These are phyloP conservation scores for Channa maculata DNA, from an alignment of 2,113 vertebrate genomes.

Conservation along the genomic window DNA sequence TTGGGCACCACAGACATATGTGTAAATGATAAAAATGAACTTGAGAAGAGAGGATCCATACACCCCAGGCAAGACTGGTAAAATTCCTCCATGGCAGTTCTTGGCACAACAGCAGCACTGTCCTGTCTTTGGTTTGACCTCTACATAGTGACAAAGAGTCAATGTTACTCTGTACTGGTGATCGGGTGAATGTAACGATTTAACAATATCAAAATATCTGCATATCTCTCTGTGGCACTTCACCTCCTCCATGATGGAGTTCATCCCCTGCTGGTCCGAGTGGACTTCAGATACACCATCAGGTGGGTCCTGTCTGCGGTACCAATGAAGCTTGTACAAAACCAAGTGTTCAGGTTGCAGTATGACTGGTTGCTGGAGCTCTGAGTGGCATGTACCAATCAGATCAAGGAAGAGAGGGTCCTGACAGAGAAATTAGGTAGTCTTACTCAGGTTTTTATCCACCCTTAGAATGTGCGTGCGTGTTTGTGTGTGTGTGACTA, in stretches of 20 bases:
- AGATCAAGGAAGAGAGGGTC: slow-evolving; percentile 90
- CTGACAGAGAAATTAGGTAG: slow-evolving; percentile 67
- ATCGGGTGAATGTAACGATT: too few relatives aligned
- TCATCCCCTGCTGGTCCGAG: slow-evolving; percentile 77
- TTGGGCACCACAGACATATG: slow-evolving; percentile 83
- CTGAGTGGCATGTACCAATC: slow-evolving; percentile 93
- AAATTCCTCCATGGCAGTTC: slow-evolving; percentile 81
- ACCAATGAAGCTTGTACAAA: slow-evolving; percentile 80
- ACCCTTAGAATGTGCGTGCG: neutral
- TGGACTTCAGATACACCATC: slow-evolving; percentile 67
- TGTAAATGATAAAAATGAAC: neutral
- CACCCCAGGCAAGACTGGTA: slow-evolving; percentile 63
- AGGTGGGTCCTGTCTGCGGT: slow-evolving; percentile 80
- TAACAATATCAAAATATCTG: neutral
- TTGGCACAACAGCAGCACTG: slow-evolving; percentile 31
- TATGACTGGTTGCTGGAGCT: slow-evolving; percentile 81
- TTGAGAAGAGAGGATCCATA: slow-evolving; percentile 3
- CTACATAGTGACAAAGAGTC: slow-evolving; percentile 43
- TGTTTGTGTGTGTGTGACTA: neutral
- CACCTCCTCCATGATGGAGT: slow-evolving; percentile 64
- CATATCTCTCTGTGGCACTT: neutral
- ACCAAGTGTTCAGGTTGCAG: slow-evolving; percentile 86
- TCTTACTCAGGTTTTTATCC: neutral
- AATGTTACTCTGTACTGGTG: too few relatives aligned
- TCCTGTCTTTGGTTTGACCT: slow-evolving; percentile 41